Evolutionary conservation across 2,797 vertebrate genomes (phyloP), one percentile per base, ranked within the genome.

Genomic region (Nannoperca australis): DNA sequence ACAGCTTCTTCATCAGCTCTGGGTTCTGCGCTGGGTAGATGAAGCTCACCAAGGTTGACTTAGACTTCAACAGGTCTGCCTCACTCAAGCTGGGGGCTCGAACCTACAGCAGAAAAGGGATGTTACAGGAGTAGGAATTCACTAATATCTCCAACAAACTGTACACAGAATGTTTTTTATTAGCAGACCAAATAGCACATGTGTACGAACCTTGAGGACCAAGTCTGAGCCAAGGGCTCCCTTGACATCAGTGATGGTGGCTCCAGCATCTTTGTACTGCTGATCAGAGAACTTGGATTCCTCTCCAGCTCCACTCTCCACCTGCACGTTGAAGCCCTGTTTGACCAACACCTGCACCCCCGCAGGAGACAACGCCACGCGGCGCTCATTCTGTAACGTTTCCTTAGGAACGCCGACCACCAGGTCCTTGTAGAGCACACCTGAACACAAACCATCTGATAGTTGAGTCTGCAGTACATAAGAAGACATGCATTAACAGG

Each of bases 21-120:
- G 91, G 70, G 83, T 96, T 96, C 90, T 96, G 95, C 1, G 95
- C 94, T 5, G 94, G 94, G 78, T 96, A 96, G 78, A 95, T 90
- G 85, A 96, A 95, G 85, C 94, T 96, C 81, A 95, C 93, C 77
- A 96, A 83, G 3, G 90, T 95, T 59, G 90, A 91, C 36, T 81
- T 93, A 1, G 94, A 80, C 72, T 95, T 95, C 62, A 96, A 80
- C 1, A 96, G 88, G 40, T 94, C 90, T 5, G 70, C 83, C 79
- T 96, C 95, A 2, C 80, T 95, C 78, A 95, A 76, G 63, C 78
- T 88, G 5, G 94, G 96, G 24, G 94, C 96, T 85, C 96, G 93
- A 15, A 97, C 95, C 96, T 97, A 50, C 27, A 74, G 47, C 17
- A 65, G 38, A 30, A 40, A 58, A 56, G 15, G 10, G 9, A 5